Base-by-base conservation (phyloP, 2,888 invertebrate species). In the Volucella zonaria region DNA sequence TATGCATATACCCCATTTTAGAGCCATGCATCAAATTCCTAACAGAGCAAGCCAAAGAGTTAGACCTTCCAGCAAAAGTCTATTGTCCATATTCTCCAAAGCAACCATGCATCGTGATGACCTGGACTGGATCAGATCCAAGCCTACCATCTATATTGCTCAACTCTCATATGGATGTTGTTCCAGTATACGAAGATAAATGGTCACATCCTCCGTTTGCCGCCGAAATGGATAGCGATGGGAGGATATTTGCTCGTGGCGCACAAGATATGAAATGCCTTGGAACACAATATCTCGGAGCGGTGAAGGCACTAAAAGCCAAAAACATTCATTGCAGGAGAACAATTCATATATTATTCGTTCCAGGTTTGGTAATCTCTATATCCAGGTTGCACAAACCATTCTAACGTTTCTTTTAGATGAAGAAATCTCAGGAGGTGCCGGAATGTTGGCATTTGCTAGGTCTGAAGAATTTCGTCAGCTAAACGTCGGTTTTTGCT, bases 111-210 rank as follows among this genome's bases (percentile, higher is more conserved):
- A 94, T 96, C 52, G 92, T 97, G 31, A 94, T 98, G 89, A 96
- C 96, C 81, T 95, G 97, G 95, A 87, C 89, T 70, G 98, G 99
- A 54, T 92, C 92, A 0, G 93, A 96, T 70, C 95, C 96, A 0
- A 90, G 93, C 0, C 92, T 96, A 49, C 94, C 96, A 1, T 93
- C 95, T 2, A 90, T 93, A 1, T 92, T 95, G 56, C 93, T 99
- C 14, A 98, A 98, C 91, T 98, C 98, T 10, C 99, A 99, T 90
- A 98, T 97, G 94, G 99, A 99, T 90, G 99, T 99, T 0, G 99
- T 99, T 0, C 98, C 99, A 10, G 98, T 98, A 0, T 97, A 95
- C 90, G 94, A 95, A 88, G 97, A 97, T 92, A 93, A 93, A 88
- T 99, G 98, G 98, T 96, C 94, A 0, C 94, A 97, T 89, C 96